These are phyloP conservation scores for Xiphias gladius DNA, from an alignment of 2,113 vertebrate species.

Conservation along the genomic window DNA sequence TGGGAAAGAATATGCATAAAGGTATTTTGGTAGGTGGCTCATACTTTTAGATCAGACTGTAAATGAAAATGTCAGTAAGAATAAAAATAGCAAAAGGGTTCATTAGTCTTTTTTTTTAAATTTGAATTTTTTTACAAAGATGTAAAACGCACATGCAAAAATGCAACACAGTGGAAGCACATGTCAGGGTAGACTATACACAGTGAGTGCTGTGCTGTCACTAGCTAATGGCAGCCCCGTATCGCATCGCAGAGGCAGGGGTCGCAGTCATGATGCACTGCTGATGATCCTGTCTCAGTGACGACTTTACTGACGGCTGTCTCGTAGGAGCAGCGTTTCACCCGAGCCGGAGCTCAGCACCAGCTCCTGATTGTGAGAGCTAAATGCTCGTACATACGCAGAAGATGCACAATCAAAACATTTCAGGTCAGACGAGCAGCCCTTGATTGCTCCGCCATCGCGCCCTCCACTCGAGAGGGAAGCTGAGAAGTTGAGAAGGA, in stretches of 20 bases:
- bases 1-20: no score
- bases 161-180: neutral
- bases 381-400: constrained; percentile 62
- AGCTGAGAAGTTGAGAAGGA: constrained; percentile 54
- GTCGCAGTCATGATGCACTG: constrained; percentile 23
- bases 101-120: no score
- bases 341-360: constrained; percentile 27
- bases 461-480: constrained; percentile 47
- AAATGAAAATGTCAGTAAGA: no score
- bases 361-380: constrained; percentile 53
- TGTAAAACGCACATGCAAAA: neutral
- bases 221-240: constrained; percentile 2
- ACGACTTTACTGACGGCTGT: constrained; percentile 66
- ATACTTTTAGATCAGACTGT: no score
- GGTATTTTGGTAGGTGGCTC: no score
- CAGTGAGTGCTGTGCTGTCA: constrained; percentile 15
- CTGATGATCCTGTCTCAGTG: constrained; percentile 41
- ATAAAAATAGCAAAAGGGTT: no score
- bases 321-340: constrained; percentile 50
- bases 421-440: constrained; percentile 39
- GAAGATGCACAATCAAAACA: constrained; percentile 64
- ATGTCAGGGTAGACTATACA: neutral
- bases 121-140: no score
- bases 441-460: constrained; percentile 63
- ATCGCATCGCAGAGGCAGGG: constrained; percentile 22